Base-by-base conservation (phyloP, 2,888 invertebrate species). In the Pammene aurita region DNA sequence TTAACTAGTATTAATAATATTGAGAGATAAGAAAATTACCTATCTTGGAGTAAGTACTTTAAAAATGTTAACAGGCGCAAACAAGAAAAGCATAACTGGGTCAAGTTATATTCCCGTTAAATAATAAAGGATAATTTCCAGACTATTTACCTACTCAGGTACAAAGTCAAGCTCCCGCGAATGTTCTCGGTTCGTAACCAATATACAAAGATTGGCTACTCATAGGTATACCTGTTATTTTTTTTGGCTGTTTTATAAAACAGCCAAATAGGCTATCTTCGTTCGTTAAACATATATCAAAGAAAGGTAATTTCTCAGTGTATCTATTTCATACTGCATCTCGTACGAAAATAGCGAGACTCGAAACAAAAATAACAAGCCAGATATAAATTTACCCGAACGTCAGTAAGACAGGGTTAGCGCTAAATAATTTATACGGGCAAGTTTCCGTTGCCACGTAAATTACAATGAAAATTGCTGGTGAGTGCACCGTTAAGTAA, bases 401-500 rank as follows among this genome's bases (percentile, higher is more conserved):
- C 35, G n/a, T 54, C 34, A 80, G 73, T 73, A 75, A 74, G 75
- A 73, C 64, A 76, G 76, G 76, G 77, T 80, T 77, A 65, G 73
- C 66, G 65, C 71, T 73, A 76, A 80, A 80, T 82, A 81, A 85
- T 85, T 84, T 84, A 84, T 80, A 72, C 74, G 72, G 71, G 77
- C 72, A 76, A 80, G 76, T 79, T 77, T 75, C 75, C 76, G 77
- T 79, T 77, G 76, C 73, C 76, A 72, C 74, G 74, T 80, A 79
- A 84, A 79, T 83, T 82, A 82, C 76, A 80, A 80, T 76, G 74
- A 76, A 76, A 76, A 76, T 79, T 84, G 81, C 80, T 77, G 74
- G 73, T 76, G 77, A 79, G 78, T 76, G 72, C 72, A 71, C 75
- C 74, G 70, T 75, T 76, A 76, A 78, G 77, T 76, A 76, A 76